Base-by-base conservation (phyloP, 2,888 invertebrate species). In the Hypsopygia costalis region DNA sequence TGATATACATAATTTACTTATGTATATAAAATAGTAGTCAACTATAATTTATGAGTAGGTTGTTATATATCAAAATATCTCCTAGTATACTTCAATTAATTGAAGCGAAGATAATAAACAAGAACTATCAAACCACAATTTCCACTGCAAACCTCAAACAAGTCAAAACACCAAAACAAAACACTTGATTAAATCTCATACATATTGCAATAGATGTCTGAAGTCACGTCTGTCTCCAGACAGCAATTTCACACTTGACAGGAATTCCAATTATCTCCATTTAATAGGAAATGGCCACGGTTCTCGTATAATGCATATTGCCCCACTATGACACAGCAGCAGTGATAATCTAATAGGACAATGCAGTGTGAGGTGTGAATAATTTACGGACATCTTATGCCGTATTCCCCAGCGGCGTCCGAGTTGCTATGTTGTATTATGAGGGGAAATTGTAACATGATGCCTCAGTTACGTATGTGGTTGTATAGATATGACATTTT, bases 231-330 rank as follows among this genome's bases (percentile, higher is more conserved):
- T 11, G 30, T 12, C 30, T 28, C 10, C 25, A 28, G 33, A 33
- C 39, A 33, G 33, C 72, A 75, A 77, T 77, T 75, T 75, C 75
- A 69, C 69, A 69, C 69, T 69, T 57, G 69, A 66, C 52, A 51
- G 61, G 69, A 69, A 70, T 74, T 67, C 75, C 71, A 77, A 76
- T 77, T 69, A 73, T 63, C 63, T 57, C 65, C 60, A 69, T 68
- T 69, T 68, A 67, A 71, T 68, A 50, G 52, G 57, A 58, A 62
- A 61, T 46, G 46, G 42, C 61, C 55, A 39, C 44, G 44, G 34
- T 33, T 39, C 39, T 31, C 29, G 36, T 30, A 36, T 46, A 46
- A 47, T 44, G 42, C 43, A 44, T 46, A 47, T 47, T 46, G 41
- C 41, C 44, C 36, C 40, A 12, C 32, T 31, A 31, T 11, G 11